Percentiles rank a stretch among this genome's conserved stretches.
phyloP scores from a whole-genome alignment of 23 tunicate genomes.

The Styela plicata region DNA sequence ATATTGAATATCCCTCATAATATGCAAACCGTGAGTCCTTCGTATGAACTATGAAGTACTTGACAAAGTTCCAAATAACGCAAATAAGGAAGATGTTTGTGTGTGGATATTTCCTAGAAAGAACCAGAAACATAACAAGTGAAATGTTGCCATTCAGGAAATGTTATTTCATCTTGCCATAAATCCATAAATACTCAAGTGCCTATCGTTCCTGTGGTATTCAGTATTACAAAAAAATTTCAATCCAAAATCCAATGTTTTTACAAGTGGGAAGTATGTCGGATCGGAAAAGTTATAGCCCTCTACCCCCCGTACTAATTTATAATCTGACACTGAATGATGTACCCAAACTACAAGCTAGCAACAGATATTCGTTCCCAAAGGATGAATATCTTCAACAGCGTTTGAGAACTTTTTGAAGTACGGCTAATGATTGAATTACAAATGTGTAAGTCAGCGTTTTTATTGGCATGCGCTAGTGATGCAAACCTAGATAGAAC shows the following conservation, averaged over 20 bases:
- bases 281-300: no score
- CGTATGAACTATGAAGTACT: not conserved
- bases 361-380: not conserved
- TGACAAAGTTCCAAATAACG: not conserved
- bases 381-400: conserved; percentile 13
- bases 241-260: conserved; percentile 16
- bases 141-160: conserved; percentile 29
- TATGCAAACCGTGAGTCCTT: no score
- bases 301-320: conserved; percentile 11
- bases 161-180: conserved; percentile 20
- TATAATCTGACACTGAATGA: not conserved
- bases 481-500: no score
- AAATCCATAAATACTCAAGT: conserved; percentile 13
- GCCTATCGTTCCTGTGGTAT: conserved; percentile 31
- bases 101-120: conserved; percentile 35
- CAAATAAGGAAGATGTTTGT: not conserved
- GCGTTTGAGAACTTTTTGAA: no score
- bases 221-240: conserved; percentile 11
- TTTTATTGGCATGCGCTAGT: no score
- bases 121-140: conserved; percentile 8
- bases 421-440: no score
- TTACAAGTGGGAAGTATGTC: conserved; percentile 22
- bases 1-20: no score
- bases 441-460: no score
- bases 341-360: conserved; percentile 10